Evolutionary conservation across 2,113 vertebrate genomes (phyloP).

Genomic region (Xerus inauris): DNA sequence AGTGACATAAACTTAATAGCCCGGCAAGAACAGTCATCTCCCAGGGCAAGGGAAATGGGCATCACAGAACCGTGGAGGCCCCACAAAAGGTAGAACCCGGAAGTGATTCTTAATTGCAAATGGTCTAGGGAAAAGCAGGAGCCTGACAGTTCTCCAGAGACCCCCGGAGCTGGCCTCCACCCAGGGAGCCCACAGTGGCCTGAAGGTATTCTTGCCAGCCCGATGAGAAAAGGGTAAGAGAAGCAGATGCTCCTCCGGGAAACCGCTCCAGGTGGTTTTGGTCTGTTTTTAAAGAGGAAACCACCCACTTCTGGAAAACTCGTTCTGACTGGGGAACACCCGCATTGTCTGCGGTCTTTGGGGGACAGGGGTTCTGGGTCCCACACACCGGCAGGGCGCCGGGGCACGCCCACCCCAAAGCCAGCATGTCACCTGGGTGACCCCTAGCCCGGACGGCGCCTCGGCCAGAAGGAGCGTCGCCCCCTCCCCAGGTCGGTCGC

Average conservation of each 20-base stretch:
- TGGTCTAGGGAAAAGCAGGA: fast-evolving
- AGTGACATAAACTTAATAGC: background rate
- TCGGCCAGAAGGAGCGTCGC: background rate
- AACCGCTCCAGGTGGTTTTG: background rate
- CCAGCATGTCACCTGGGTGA: constrained; percentile 8
- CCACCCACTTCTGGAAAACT: background rate
- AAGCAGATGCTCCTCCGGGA: background rate
- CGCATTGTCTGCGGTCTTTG: background rate
- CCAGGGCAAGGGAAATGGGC: background rate
- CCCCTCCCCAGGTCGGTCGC: background rate
- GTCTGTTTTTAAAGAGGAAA: background rate
- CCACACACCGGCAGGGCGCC: background rate
- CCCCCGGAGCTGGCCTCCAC: background rate
- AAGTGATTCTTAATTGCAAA: background rate
- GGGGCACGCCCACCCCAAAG: background rate
- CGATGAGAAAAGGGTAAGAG: too few relatives aligned
- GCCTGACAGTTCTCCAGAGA: background rate
- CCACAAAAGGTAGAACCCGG: background rate
- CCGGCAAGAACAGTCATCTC: background rate
- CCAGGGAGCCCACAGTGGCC: background rate
- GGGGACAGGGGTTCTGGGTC: background rate
- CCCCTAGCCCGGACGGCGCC: background rate
- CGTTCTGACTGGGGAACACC: fast-evolving
- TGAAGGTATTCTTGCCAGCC: too few relatives aligned
- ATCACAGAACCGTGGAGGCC: fast-evolving